Conservation (phyloP, 2,113 vertebrate species). For the Seriola aureovittata region DNA sequence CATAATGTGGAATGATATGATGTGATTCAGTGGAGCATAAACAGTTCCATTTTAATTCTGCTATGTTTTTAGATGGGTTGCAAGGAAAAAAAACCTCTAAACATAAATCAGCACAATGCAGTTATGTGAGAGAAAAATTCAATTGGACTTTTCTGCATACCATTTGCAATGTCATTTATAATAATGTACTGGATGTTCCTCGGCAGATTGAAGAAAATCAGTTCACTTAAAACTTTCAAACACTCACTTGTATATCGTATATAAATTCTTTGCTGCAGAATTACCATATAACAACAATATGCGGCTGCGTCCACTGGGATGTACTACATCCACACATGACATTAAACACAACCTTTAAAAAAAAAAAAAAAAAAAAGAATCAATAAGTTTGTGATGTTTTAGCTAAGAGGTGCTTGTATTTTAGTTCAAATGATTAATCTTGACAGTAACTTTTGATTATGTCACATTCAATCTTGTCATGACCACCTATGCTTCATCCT, state of each 20-base stretch:
- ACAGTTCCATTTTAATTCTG: constrained; percentile 48
- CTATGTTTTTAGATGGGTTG: constrained; percentile 22
- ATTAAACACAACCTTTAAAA: background rate
- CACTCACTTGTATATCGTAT: background rate
- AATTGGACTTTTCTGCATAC: constrained; percentile 29
- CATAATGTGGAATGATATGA: constrained; percentile 58
- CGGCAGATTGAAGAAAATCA: constrained; percentile 18
- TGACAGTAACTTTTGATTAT: too few species aligned
- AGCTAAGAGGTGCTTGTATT: background rate
- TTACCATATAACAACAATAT: background rate
- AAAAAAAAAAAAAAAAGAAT: background rate
- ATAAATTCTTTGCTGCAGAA: background rate
- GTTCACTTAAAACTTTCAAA: constrained; percentile 28
- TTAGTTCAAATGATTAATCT: background rate
- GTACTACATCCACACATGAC: background rate
- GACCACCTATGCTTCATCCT: background rate
- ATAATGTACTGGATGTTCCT: constrained; percentile 42
- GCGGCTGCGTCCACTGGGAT: background rate
- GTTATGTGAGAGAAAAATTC: constrained; percentile 45
- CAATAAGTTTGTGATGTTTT: background rate
- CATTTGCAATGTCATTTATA: constrained; percentile 46
- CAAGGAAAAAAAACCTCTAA: background rate
- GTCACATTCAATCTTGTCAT: background rate
- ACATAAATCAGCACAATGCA: constrained; percentile 60
- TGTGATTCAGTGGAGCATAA: constrained; percentile 60